A percentile compares a stretch with the other conserved stretches of the same genome.
phyloP scores from a whole-genome alignment of 2,113 vertebrate species.

The Alaudala cheleensis region DNA sequence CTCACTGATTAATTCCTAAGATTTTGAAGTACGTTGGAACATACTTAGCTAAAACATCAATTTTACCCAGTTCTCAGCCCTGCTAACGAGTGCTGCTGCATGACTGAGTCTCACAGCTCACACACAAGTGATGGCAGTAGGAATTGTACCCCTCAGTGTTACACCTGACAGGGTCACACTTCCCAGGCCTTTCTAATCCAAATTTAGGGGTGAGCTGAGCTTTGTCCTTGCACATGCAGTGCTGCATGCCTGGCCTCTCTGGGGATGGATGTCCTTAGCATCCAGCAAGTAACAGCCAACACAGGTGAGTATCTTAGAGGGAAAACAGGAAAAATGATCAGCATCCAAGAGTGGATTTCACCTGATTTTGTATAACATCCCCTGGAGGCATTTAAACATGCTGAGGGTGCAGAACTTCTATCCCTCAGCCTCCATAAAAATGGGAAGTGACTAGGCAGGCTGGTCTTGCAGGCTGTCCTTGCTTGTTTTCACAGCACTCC shows the following conservation, averaged over 20 bases:
- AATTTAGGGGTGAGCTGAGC: not conserved
- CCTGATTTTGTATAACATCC: not conserved
- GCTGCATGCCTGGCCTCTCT: not conserved
- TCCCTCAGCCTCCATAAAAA: not conserved
- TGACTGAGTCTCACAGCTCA: not conserved
- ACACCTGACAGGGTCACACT: not conserved
- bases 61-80: not conserved
- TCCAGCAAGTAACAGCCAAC: not conserved
- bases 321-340: not conserved
- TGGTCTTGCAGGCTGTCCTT: not conserved
- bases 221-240: not conserved
- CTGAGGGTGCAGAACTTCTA: not conserved
- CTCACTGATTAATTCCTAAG: slow-evolving; percentile 79
- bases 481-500: not conserved
- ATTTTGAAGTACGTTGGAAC: slow-evolving; percentile 78
- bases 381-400: not conserved
- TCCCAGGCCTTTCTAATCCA: not conserved
- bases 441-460: not conserved
- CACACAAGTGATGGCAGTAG: not conserved
- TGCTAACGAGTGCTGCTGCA: fast-evolving
- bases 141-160: not conserved
- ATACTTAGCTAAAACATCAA: slow-evolving; percentile 73
- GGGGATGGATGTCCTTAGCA: not conserved
- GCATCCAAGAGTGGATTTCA: not conserved
- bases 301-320: not conserved